Evolutionary conservation across 2,797 vertebrate genomes (phyloP).

Genomic region (Ataeniobius toweri): DNA sequence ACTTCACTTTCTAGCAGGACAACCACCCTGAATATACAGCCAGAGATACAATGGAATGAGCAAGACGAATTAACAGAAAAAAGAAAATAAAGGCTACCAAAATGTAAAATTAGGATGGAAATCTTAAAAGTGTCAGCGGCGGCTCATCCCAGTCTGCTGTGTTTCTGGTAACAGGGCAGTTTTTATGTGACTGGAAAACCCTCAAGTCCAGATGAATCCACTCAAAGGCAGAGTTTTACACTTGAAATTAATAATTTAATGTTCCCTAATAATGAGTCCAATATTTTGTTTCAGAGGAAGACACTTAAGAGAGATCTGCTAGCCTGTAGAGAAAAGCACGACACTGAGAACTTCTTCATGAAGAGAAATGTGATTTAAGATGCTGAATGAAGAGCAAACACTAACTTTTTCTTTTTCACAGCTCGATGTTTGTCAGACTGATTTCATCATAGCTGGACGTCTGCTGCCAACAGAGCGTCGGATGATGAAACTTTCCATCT

Average conservation of each 20-base stretch:
- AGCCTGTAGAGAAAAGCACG: constrained; percentile 13
- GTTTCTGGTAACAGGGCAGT: constrained; percentile 8
- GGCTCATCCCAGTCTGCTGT: background rate
- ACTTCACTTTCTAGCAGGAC: no score
- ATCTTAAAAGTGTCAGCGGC: background rate
- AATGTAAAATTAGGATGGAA: background rate
- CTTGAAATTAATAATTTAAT: constrained; percentile 45
- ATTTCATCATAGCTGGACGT: constrained; percentile 17
- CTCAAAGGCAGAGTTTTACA: constrained; percentile 50
- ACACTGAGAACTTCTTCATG: background rate
- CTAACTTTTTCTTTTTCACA: background rate
- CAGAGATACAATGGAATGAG: no score
- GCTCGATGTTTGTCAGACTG: constrained; percentile 25
- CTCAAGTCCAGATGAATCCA: background rate
- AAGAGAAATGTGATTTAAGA: background rate
- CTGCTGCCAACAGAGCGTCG: background rate
- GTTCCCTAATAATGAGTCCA: constrained; percentile 51
- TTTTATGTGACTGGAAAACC: no score
- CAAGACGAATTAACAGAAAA: no score
- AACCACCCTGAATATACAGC: no score
- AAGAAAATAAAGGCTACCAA: background rate
- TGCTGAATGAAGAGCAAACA: constrained; percentile 11
- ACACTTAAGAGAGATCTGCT: background rate
- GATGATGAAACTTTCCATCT: constrained; percentile 8
- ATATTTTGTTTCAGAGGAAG: background rate